Evolutionary conservation across 2,888 invertebrate genomes (phyloP).

Genomic region (Pharmacophagus antenor): DNA sequence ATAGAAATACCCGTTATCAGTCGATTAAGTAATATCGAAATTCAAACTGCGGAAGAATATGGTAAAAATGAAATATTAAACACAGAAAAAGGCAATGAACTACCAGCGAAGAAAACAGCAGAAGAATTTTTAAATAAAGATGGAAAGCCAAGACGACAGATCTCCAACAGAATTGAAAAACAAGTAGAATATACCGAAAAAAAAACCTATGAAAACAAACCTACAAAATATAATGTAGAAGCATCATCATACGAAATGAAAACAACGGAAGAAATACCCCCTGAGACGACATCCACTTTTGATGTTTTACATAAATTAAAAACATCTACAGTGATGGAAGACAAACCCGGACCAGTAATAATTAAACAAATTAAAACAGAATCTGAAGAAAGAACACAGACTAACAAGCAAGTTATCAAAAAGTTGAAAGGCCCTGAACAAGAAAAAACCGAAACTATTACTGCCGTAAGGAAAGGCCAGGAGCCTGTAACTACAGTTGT

Average conservation of each 20-base stretch:
- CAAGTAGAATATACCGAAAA: too few species aligned
- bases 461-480: slow-evolving; percentile 36
- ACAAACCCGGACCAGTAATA: slow-evolving; percentile 42
- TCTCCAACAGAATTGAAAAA: too few species aligned
- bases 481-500: slow-evolving; percentile 39
- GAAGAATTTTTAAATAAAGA: slow-evolving; percentile 36
- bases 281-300: too few species aligned
- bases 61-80: too few species aligned
- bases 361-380: slow-evolving; percentile 55
- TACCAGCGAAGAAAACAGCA: neutral
- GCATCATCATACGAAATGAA: too few species aligned
- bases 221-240: too few species aligned
- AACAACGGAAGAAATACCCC: too few species aligned
- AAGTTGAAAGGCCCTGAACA: slow-evolving; percentile 39
- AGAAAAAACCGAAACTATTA: slow-evolving; percentile 39
- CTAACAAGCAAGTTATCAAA: too few species aligned
- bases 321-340: slow-evolving; percentile 43
- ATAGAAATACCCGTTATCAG: neutral
- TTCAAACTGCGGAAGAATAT: too few species aligned
- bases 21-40: too few species aligned
- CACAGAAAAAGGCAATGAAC: neutral
- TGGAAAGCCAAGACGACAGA: slow-evolving; percentile 42
- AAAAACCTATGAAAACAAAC: too few species aligned
- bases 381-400: slow-evolving; percentile 50
- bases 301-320: too few species aligned